Conservation (phyloP, 2,888 invertebrate species). For the Coleophora flavipennella region DNA sequence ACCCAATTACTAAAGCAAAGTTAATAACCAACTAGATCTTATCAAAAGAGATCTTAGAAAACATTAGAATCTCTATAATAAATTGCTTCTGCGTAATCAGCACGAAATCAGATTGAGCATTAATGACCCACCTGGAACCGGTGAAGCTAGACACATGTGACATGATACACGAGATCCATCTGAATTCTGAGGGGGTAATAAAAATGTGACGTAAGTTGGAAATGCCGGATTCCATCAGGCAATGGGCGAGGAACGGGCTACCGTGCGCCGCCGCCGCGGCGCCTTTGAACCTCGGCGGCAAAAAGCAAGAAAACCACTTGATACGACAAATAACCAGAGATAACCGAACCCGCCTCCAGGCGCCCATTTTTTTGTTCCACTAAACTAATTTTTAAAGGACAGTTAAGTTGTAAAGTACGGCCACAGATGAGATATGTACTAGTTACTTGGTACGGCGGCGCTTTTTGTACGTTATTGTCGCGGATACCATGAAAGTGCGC, state of each 20-base stretch:
- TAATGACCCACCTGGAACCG: conserved; percentile 17
- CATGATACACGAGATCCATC: conserved; percentile 11
- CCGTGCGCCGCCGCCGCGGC: conserved; percentile 48
- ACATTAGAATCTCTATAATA: conserved; percentile 23
- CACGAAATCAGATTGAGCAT: conserved; percentile 25
- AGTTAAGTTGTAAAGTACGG: no score
- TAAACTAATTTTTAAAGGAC: conserved; percentile 42
- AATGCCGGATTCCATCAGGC: conserved; percentile 41
- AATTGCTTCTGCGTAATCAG: conserved; percentile 38
- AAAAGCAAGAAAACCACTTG: conserved; percentile 51
- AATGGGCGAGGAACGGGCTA: conserved; percentile 43
- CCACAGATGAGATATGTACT: no score
- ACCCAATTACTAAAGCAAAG: no score
- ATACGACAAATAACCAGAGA: conserved; percentile 68
- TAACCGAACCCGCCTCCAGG: conserved; percentile 45
- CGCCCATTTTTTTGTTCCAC: conserved; percentile 52
- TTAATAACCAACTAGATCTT: conserved; percentile 10
- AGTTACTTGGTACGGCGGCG: no score
- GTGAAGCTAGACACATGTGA: conserved; percentile 16
- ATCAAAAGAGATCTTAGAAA: conserved; percentile 14
- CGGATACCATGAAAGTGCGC: conserved; percentile 16
- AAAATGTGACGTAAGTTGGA: conserved; percentile 39
- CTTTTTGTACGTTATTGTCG: conserved; percentile 39
- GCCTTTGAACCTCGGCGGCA: conserved; percentile 47
- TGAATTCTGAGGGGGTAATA: conserved; percentile 43